phyloP scores from a whole-genome alignment of 2,888 invertebrate genomes.

The Salpingus planirostris region DNA sequence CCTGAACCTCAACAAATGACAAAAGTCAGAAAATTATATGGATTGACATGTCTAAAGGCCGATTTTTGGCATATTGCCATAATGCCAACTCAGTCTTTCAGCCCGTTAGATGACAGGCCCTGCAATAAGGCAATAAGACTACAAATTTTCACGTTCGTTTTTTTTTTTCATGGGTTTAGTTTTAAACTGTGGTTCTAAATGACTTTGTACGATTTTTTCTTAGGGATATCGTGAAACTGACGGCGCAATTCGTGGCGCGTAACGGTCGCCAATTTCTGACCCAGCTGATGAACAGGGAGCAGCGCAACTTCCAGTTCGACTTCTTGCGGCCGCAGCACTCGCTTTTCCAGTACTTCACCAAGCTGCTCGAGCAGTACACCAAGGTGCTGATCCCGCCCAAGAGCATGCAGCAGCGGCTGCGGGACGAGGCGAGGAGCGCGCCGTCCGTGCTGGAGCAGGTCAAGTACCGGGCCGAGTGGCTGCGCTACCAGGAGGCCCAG shows the following conservation, averaged over 20 bases:
- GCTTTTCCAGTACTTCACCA: constrained; percentile 96
- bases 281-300: constrained; percentile 96
- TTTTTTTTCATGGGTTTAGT: too few relatives aligned
- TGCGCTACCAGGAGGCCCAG: constrained; percentile 88
- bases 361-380: constrained; percentile 95
- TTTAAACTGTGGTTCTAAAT: too few relatives aligned
- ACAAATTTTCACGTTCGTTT: too few relatives aligned
- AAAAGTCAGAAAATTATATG: too few relatives aligned
- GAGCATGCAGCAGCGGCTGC: constrained; percentile 69
- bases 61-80: too few relatives aligned
- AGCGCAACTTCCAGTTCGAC: constrained; percentile 97
- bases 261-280: constrained; percentile 97
- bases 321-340: constrained; percentile 98
- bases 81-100: too few relatives aligned
- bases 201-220: too few relatives aligned
- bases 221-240: constrained; percentile 93
- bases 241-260: constrained; percentile 97
- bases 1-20: too few relatives aligned
- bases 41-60: too few relatives aligned
- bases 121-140: too few relatives aligned
- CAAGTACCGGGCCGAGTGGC: constrained; percentile 93
- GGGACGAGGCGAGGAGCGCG: constrained; percentile 64
- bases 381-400: constrained; percentile 93
- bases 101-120: too few relatives aligned
- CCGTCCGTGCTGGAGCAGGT: constrained; percentile 75